Evolutionary conservation across 2,797 vertebrate genomes (phyloP), one percentile per base, ranked within the genome.

Genomic region (Stomatorhinus walkeri): DNA sequence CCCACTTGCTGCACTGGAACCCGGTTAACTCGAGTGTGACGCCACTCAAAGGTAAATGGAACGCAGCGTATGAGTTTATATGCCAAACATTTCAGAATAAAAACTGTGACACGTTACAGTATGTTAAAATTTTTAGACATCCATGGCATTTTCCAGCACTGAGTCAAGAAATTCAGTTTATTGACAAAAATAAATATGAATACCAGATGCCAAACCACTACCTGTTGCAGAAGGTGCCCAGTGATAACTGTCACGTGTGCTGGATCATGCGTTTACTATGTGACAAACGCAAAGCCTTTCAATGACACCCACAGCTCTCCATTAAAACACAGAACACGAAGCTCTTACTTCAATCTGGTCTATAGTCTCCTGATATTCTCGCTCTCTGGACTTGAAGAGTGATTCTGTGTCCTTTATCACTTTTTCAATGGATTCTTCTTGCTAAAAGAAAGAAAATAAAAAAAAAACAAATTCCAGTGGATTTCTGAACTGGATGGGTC

Each of bases 321-420:
- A 72, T 16, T 36, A 79, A 43, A 72, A 84, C 19, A 51, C 4
- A 49, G 40, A 40, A 83, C 2, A 83, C 10, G 46, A 24, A 19
- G 43, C 8, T 88, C 95, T 91, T 89, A 97, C 97, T 97, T 98
- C 97, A 87, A 98, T 98, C 94, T 98, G 97, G 94, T 95, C 96
- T 14, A 98, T 98, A 91, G 97, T 98, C 89, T 98, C 97, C 93
- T 98, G 97, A 90, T 98, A 98, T 19, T 98, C 97, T 90, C 96
- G 97, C 94, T 98, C 97, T 79, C 97, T 96, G 91, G 95, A 96
- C 91, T 97, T 97, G 93, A 98, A 98, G 90, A 98, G 93, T 0
- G 93, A 97, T 91, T 98, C 97, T 0, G 97, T 98, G 91, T 98
- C 97, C 89, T 97, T 97, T 83, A 98, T 98, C 92, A 98, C 97